Base-by-base conservation (phyloP, 1,140 invertebrate genomes). In the Drosophila bipectinata region DNA sequence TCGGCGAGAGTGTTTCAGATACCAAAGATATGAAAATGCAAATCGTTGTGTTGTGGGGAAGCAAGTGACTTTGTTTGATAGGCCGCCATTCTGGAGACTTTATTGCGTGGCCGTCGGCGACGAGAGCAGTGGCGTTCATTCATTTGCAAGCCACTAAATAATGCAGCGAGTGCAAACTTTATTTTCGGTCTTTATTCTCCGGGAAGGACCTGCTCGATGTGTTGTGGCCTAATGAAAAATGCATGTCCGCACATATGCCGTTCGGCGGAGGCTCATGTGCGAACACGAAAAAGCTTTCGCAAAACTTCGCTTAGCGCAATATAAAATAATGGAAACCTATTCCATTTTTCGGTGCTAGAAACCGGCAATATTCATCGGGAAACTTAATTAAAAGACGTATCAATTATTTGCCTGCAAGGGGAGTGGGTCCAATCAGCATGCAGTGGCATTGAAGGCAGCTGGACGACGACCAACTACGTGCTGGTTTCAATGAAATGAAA, bases 401-500 rank as follows among this genome's bases (percentile, higher is more conserved):
- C 63, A 80, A 69, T 74, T 79, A 77, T 80, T 57, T 74, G 77
- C 67, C 53, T 34, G 47, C 48, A 21, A 60, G 4, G 15, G 49
- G n/a, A 24, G 45, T 21, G 51, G 48, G 45, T 69, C 63, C 56
- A 71, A 63, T 72, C 41, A 47, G 18, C 44, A 64, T 74, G 68
- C 63, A 74, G 15, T 57, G 8, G 26, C 55, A 55, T 57, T 51
- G 54, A 9, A 67, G 77, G 54, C 12, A 62, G n/a, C 1, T 10
- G 44, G 44, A 15, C 44, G 0, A 28, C 26, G 18, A 7, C 44
- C 24, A 63, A 14, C 57, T 78, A 85, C 83, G 71, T 82, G 83
- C 77, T 53, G 74, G 82, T 85, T 85, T 85, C 82, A 85, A 88
- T 85, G 82, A 85, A 85, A 85, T 85, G 82, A 85, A 85, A 85